Evolutionary conservation across 2,113 vertebrate genomes (phyloP).

Genomic region (Tapirus terrestris): DNA sequence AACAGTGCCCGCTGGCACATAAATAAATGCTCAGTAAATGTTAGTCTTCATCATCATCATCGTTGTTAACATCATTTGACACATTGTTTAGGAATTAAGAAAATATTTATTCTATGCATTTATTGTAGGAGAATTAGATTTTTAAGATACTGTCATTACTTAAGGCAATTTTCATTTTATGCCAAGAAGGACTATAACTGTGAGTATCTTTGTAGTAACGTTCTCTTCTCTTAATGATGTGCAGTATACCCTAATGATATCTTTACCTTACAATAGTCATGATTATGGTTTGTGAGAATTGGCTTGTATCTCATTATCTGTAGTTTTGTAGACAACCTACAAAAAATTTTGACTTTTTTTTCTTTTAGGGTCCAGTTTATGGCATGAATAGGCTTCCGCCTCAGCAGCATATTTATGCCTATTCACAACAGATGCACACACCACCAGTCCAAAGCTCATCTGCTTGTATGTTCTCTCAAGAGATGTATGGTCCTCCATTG

Average conservation of each 20-base stretch:
- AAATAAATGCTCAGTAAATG: constrained; percentile 9
- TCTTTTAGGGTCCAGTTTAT: constrained; percentile 92
- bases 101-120: neutral
- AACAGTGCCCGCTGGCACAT: constrained; percentile 8
- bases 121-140: neutral
- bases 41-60: neutral
- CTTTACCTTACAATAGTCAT: neutral
- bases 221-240: neutral
- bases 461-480: constrained; percentile 95
- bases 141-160: constrained; percentile 2
- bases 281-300: constrained; percentile 51
- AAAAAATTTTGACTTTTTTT: constrained; percentile 32
- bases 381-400: constrained; percentile 94
- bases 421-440: constrained; percentile 94
- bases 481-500: constrained; percentile 91
- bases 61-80: constrained; percentile 23
- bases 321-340: constrained; percentile 11
- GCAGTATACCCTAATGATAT: neutral
- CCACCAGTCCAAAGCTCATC: constrained; percentile 93
- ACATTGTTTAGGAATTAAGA: neutral
- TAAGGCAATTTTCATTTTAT: neutral
- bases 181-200: neutral
- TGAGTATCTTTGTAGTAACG: neutral
- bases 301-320: neutral
- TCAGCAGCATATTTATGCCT: constrained; percentile 95